Evolutionary conservation across 53 echinoderm and acorn worm species (phyloP).

Genomic region (Astropecten irregularis): DNA sequence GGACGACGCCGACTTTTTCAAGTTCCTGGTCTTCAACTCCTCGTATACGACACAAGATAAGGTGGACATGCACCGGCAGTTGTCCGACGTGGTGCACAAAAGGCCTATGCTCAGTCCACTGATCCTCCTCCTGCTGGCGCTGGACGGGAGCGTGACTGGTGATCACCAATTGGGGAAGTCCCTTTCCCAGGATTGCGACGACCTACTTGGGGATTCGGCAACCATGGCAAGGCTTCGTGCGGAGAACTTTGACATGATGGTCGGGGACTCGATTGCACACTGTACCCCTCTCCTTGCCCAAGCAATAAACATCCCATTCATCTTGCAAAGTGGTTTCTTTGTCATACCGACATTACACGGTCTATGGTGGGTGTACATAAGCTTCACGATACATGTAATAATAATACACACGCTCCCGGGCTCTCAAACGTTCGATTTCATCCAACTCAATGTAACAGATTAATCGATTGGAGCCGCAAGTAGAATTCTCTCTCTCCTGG

Average conservation of each 20-base stretch:
- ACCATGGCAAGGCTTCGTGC: not conserved
- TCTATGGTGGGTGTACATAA: not conserved
- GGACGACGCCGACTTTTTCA: not conserved
- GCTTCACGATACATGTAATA: too few species aligned
- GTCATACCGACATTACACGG: not conserved
- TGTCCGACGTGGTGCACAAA: not conserved
- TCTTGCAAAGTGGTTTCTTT: not conserved
- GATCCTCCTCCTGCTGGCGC: not conserved
- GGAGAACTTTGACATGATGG: slow-evolving; percentile 23
- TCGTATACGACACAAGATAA: not conserved
- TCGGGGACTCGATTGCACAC: not conserved
- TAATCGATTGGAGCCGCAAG: too few species aligned
- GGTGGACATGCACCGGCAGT: not conserved
- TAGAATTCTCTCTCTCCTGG: too few species aligned
- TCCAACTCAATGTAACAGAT: too few species aligned
- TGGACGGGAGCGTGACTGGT: not conserved
- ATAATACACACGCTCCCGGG: too few species aligned
- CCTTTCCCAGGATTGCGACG: not conserved
- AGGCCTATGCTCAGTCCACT: not conserved
- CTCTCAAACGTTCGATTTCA: too few species aligned
- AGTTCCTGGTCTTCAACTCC: too few species aligned
- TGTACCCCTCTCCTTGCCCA: not conserved
- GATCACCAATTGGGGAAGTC: too few species aligned
- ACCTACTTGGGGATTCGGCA: not conserved
- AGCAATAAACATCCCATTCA: not conserved